A percentile compares a stretch with the other conserved stretches of the same genome.
phyloP scores from a whole-genome alignment of 2,888 invertebrate genomes.

The Mimumesa dahlbomi region DNA sequence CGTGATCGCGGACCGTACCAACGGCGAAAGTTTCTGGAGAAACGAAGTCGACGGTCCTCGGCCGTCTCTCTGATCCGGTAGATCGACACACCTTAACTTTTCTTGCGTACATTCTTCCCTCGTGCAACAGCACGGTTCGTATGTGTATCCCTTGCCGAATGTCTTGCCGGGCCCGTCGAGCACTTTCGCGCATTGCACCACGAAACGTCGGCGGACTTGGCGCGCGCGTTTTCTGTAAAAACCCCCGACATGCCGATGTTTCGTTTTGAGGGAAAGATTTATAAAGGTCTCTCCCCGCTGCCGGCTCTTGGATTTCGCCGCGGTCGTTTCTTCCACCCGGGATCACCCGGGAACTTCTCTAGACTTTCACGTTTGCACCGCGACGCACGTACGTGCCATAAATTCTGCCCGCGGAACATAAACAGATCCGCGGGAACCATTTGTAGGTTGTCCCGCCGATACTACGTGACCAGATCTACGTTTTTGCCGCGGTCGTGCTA shows the following conservation, averaged over 20 bases:
- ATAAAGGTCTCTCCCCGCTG: slow-evolving; percentile 36
- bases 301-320: neutral
- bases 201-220: slow-evolving; percentile 25
- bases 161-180: slow-evolving; percentile 9
- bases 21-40: slow-evolving; percentile 56
- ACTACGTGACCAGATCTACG: slow-evolving; percentile 46
- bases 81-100: slow-evolving; percentile 53
- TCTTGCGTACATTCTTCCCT: slow-evolving; percentile 59
- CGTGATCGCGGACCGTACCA: slow-evolving; percentile 7
- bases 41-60: slow-evolving; percentile 27
- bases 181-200: slow-evolving; percentile 38
- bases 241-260: slow-evolving; percentile 35
- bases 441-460: slow-evolving; percentile 46
- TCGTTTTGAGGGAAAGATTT: slow-evolving; percentile 48
- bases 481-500: slow-evolving; percentile 27
- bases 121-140: slow-evolving; percentile 42
- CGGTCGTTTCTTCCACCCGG: slow-evolving; percentile 51
- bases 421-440: slow-evolving; percentile 58
- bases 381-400: slow-evolving; percentile 53
- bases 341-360: slow-evolving; percentile 33
- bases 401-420: slow-evolving; percentile 44
- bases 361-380: slow-evolving; percentile 43
- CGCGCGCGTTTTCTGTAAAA: slow-evolving; percentile 54
- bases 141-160: slow-evolving; percentile 24
- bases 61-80: slow-evolving; percentile 31